Conservation (phyloP, 2,797 vertebrate species). For the Myotis findleyi region DNA sequence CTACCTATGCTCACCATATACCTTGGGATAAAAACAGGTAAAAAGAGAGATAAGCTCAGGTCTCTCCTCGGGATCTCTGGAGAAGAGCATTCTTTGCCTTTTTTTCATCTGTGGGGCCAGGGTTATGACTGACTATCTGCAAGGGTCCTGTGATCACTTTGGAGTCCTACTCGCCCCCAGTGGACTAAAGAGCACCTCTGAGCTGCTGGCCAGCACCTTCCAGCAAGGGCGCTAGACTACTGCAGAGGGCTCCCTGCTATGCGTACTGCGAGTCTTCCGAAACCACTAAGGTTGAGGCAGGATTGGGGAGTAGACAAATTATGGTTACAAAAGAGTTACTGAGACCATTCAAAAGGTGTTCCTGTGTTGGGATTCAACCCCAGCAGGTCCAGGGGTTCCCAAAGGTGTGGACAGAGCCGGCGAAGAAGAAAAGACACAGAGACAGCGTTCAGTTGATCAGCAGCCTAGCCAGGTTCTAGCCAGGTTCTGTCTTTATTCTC, state of each 20-base stretch:
- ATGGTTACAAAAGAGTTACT: not conserved
- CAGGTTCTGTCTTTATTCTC: too few relatives aligned
- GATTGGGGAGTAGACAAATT: not conserved
- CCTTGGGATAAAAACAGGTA: not conserved
- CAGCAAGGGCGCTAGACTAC: not conserved
- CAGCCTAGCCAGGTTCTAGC: too few relatives aligned
- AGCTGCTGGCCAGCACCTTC: not conserved
- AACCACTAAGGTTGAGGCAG: not conserved
- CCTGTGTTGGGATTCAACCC: too few relatives aligned
- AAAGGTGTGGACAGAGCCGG: too few relatives aligned
- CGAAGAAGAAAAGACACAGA: too few relatives aligned
- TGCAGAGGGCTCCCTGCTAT: not conserved
- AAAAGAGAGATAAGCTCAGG: not conserved
- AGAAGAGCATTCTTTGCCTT: not conserved
- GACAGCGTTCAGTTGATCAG: too few relatives aligned
- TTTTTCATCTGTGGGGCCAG: not conserved
- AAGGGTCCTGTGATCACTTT: not conserved
- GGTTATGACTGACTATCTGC: not conserved
- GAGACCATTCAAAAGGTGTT: not conserved
- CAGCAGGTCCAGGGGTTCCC: too few relatives aligned
- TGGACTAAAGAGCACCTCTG: not conserved
- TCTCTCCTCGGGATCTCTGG: not conserved
- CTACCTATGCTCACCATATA: not conserved
- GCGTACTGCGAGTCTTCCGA: not conserved
- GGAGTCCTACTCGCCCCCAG: not conserved